Base-by-base conservation (phyloP, 2,113 vertebrate genomes). In the Prinia subflava region DNA sequence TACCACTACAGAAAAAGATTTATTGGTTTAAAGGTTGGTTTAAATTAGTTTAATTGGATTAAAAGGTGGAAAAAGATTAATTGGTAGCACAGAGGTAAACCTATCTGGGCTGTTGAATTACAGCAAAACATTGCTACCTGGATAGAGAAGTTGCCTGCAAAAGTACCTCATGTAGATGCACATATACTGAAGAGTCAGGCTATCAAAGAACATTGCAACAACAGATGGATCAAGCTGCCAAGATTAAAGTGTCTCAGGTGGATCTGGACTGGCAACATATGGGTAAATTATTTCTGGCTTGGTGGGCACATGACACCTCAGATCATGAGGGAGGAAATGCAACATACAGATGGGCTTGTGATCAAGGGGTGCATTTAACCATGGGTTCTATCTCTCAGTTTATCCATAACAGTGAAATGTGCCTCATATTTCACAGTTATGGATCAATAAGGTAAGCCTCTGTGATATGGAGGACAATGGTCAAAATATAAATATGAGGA, bases 181-280 rank as follows among this genome's bases (percentile, higher is more conserved):
- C 18, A 33, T 14, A 4, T 16, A 46, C 28, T 39, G 28, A 57
- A 49, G 42, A 49, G 28, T 49, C 18, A 57, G n/a, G 11, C 28
- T 49, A 27, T 23, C 0, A 1, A 41, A 81, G 35, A 81, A n/a
- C 0, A 0, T 69, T 17, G n/a, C 27, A 39, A 22, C 18, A 47
- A 39, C n/a, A 68, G 28, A 10, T 23, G 18, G 35, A 49, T 82
- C 44, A 59, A 49, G 42, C 28, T 68, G 42, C 53, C 53, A 22
- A 33, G 44, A 49, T 49, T 69, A 17, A 57, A 68, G n/a, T 57
- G 22, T 57, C 21, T 39, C 64, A 57, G n/a, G 41, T 81, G n/a
- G 22, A 57, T 20, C 55, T 52, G 37, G 30, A 60, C 65, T 52
- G 31, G 31, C 55, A 70, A 42, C 31, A 19, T 42, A 50, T 50